Base-by-base conservation (phyloP, 2,888 invertebrate species). In the Nymphalis urticae region DNA sequence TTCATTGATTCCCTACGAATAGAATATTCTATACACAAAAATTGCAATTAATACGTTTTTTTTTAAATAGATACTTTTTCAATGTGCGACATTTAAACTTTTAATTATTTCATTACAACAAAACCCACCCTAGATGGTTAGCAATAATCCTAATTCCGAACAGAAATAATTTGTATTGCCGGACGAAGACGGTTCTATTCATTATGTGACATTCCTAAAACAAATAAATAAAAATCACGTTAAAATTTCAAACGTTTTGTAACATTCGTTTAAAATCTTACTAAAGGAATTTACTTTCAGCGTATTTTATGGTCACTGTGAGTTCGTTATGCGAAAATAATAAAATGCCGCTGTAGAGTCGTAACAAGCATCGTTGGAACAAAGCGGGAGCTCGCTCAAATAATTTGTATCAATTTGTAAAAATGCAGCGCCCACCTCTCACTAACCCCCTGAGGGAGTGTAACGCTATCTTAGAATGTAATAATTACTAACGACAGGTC, bases 321-420 rank as follows among this genome's bases (percentile, higher is more conserved):
- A 84, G 82, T 50, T 70, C 27, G 58, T 72, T 78, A 70, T 72
- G 76, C 73, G 81, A 86, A 89, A 90, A 92, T 92, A 92, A 92
- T 92, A 92, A 92, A 92, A 92, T 89, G 90, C 88, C 90, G 90
- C 82, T 88, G 87, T 86, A 81, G 85, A 87, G 87, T 86, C 89
- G 89, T 92, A 92, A 92, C 92, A 92, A 92, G 92, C 92, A 87
- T 87, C 88, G 90, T 89, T 87, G 90, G 90, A 91, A 92, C 92
- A 92, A 92, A 92, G 92, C 90, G 90, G 82, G 84, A 80, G 88
- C 88, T 87, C 90, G 89, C 91, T 91, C 90, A 90, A 92, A 92
- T 92, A 92, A 92, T 92, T 92, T 92, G 92, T 92, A 92, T 92
- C 92, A 92, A 92, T 92, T 92, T 92, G 91, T 90, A 92, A 92